phyloP scores from a whole-genome alignment of 2,888 invertebrate species.

The Himalopsyche kuldschensis region DNA sequence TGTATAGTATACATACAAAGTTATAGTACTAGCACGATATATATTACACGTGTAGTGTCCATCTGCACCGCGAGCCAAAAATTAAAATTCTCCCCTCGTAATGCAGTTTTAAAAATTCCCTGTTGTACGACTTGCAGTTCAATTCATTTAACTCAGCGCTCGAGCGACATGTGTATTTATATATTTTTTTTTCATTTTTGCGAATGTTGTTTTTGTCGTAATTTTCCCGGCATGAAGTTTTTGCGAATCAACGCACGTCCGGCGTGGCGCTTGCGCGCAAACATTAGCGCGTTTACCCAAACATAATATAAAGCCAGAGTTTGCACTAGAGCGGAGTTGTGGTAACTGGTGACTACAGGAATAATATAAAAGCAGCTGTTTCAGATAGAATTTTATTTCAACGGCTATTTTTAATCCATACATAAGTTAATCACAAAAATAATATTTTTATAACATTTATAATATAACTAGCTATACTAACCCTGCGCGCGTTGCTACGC shows the following conservation, averaged over 20 bases:
- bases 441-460: too few species aligned
- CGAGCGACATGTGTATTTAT: slow-evolving; percentile 6
- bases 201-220: neutral
- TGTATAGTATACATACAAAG: too few species aligned
- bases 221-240: neutral
- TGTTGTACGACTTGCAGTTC: slow-evolving; percentile 9
- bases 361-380: neutral
- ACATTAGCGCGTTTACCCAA: slow-evolving; percentile 21
- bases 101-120: slow-evolving; percentile 1
- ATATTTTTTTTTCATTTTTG: slow-evolving; percentile 5
- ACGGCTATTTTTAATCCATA: too few species aligned
- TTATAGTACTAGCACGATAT: neutral
- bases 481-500: too few species aligned
- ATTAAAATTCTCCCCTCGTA: neutral
- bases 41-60: neutral
- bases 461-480: too few species aligned
- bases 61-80: neutral
- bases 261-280: slow-evolving; percentile 2
- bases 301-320: neutral
- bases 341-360: neutral
- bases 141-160: slow-evolving; percentile 16
- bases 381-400: too few species aligned
- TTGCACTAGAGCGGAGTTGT: neutral
- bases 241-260: slow-evolving; percentile 21
- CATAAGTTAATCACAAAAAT: too few species aligned